These are phyloP conservation scores for Rhegmatorhina hoffmannsi DNA, from an alignment of 2,113 vertebrate genomes.

Conservation along the genomic window DNA sequence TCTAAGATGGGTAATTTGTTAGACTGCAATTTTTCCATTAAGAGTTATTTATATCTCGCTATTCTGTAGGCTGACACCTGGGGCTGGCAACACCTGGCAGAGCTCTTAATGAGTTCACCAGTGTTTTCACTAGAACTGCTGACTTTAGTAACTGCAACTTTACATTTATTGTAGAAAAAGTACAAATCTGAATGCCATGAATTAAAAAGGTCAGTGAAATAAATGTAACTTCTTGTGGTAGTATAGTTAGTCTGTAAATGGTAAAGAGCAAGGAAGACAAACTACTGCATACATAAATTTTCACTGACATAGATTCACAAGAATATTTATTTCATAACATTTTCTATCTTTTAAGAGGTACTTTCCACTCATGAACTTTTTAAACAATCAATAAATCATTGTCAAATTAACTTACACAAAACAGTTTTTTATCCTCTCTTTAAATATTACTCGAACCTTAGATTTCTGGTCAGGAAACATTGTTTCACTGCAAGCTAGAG, in stretches of 20 bases:
- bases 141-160: slow-evolving; percentile 51
- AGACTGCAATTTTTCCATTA: slow-evolving; percentile 42
- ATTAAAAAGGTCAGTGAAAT: slow-evolving; percentile 70
- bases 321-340: neutral
- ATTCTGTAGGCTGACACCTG: slow-evolving; percentile 64
- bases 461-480: neutral
- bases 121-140: slow-evolving; percentile 64
- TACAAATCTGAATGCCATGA: slow-evolving; percentile 29
- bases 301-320: neutral
- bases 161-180: slow-evolving; percentile 9
- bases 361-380: slow-evolving; percentile 22
- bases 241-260: slow-evolving; percentile 33
- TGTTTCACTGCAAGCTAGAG: neutral
- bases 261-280: neutral
- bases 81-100: slow-evolving; percentile 65
- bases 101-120: slow-evolving; percentile 70
- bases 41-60: slow-evolving; percentile 60
- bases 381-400: slow-evolving; percentile 4
- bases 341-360: neutral
- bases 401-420: neutral
- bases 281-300: neutral
- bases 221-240: slow-evolving; percentile 51
- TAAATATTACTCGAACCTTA: neutral
- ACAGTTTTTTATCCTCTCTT: neutral
- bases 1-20: slow-evolving; percentile 17